Conservation (phyloP, 2,888 invertebrate species). For the Cheilosia vulpina region DNA sequence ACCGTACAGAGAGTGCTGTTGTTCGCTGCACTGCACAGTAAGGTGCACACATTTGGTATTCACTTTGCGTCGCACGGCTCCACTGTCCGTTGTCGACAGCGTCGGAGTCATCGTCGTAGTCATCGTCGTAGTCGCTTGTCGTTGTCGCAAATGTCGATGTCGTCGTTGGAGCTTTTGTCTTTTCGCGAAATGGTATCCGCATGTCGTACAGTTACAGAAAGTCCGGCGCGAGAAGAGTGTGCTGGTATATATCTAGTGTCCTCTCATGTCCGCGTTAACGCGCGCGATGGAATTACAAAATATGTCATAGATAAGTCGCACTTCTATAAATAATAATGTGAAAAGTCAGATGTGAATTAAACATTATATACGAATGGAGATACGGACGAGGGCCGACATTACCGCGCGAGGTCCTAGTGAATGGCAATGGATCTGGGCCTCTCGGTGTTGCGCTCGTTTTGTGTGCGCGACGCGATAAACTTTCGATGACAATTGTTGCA, state of each 20-base stretch:
- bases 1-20: background rate
- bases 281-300: slow-evolving; percentile 75
- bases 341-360: slow-evolving; percentile 75
- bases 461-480: slow-evolving; percentile 51
- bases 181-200: slow-evolving; percentile 61
- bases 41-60: slow-evolving; percentile 74
- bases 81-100: slow-evolving; percentile 26
- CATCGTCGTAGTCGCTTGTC: slow-evolving; percentile 45
- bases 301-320: slow-evolving; percentile 75
- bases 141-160: slow-evolving; percentile 65
- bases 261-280: slow-evolving; percentile 73
- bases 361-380: slow-evolving; percentile 49
- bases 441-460: slow-evolving; percentile 45
- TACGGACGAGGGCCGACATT: slow-evolving; percentile 23
- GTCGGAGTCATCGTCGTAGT: slow-evolving; percentile 27
- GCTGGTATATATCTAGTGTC: slow-evolving; percentile 58
- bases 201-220: slow-evolving; percentile 46
- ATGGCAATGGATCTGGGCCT: slow-evolving; percentile 63
- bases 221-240: slow-evolving; percentile 19
- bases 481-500: slow-evolving; percentile 74
- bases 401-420: slow-evolving; percentile 58
- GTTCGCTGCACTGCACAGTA: slow-evolving; percentile 8
- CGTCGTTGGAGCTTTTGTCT: slow-evolving; percentile 71
- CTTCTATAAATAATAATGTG: slow-evolving; percentile 76
- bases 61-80: slow-evolving; percentile 69